Evolutionary conservation across 2,888 invertebrate genomes (phyloP), one percentile per base, ranked within the genome.

Genomic region (Gasteruption jaculator): DNA sequence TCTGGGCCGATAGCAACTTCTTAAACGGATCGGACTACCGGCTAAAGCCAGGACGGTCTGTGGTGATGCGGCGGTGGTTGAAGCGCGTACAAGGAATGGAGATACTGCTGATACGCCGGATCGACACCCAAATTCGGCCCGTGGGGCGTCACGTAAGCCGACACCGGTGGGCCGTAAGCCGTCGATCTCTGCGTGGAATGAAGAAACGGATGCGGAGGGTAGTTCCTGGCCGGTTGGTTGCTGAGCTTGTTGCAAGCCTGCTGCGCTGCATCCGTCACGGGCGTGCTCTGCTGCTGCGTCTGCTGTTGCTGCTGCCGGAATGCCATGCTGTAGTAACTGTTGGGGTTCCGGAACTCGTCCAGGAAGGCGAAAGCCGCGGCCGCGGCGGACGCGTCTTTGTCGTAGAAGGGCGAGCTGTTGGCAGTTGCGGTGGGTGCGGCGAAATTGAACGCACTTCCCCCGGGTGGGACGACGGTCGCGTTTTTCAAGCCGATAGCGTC

Each of bases 371-470:
- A 67, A 5, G 69, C 67, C 8, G 69, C 67, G 0, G 65, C 66
- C 0, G 68, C 62, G 4, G 65, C 63, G 4, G 59, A 52, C 2
- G 67, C 60, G 19, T 70, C 70, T 27, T 68, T 68, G 39, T 70
- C 68, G 41, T 68, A 70, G 37, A 67, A 69, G 0, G 65, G 53
- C 8, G 67, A 56, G 39, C 56, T 62, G 16, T 61, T 63, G 5
- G 65, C 45, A 2, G 47, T 35, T 3, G 58, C 45, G 8, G 83
- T 75, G 1, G 85, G 75, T 3, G 86, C 77, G 12, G 86, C 86
- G 61, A 89, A 91, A 65, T 89, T 90, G 58, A 90, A 91, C 36
- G 90, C 88, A 71, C 87, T 88, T 18, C 86, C 83, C 7, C 65
- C 60, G 7, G 66, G 57, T 5, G 89, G 81, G 49, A 89, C 86